These are phyloP conservation scores for Pollachius pollachius DNA, from an alignment of 2,113 vertebrate genomes.

Conservation along the genomic window DNA sequence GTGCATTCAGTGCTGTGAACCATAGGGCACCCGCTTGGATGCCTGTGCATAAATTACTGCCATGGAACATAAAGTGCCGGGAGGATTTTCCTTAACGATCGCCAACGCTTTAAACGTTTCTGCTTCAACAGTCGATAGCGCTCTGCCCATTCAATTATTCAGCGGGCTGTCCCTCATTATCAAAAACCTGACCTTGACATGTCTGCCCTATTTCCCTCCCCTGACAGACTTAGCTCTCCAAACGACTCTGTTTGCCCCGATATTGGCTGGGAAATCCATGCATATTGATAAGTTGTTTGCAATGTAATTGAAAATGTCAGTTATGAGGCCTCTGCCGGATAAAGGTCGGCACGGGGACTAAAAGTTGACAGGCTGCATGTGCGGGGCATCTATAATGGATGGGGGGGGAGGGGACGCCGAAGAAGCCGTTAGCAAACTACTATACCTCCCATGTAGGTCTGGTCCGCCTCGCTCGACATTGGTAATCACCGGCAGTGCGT, in stretches of 20 bases:
- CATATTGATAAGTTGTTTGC: constrained; percentile 94
- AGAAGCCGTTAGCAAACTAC: constrained; percentile 37
- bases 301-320: constrained; percentile 94
- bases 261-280: constrained; percentile 85
- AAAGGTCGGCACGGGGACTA: constrained; percentile 82
- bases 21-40: constrained; percentile 71
- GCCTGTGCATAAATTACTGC: constrained; percentile 79
- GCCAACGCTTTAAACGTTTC: constrained; percentile 76
- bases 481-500: background rate
- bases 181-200: constrained; percentile 87
- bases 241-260: constrained; percentile 75
- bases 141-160: constrained; percentile 80
- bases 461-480: constrained; percentile 15
- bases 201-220: constrained; percentile 73
- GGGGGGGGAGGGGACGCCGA: constrained; percentile 2
- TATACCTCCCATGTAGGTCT: constrained; percentile 12
- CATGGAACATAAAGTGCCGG: constrained; percentile 74
- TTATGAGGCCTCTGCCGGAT: constrained; percentile 81
- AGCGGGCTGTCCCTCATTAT: constrained; percentile 78
- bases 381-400: constrained; percentile 36
- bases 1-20: constrained; percentile 72
- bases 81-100: constrained; percentile 78
- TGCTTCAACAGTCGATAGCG: constrained; percentile 75
- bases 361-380: constrained; percentile 70
- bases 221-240: constrained; percentile 70